A percentile compares a stretch with the other conserved stretches of the same genome.
Conservation (phyloP, 2,888 invertebrate species). For the Crossocerus cetratus region DNA sequence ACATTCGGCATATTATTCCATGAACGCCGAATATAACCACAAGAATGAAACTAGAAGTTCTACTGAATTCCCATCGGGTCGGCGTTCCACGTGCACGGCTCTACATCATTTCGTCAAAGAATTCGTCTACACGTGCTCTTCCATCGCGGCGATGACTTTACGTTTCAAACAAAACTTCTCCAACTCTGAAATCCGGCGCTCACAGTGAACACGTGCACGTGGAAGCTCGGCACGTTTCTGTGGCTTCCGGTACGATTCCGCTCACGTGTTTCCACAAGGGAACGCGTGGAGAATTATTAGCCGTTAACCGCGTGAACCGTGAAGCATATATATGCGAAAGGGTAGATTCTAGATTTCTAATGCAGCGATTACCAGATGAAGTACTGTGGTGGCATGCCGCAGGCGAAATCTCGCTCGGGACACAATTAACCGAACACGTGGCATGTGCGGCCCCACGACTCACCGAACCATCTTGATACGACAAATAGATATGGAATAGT, state of each 20-base stretch:
- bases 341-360: too few relatives aligned
- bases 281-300: neutral
- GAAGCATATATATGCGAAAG: too few relatives aligned
- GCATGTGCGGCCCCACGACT: neutral
- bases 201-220: neutral
- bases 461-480: too few relatives aligned
- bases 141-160: too few relatives aligned
- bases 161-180: too few relatives aligned
- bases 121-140: too few relatives aligned
- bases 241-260: neutral
- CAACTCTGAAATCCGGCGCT: too few relatives aligned
- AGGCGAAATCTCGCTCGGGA: neutral
- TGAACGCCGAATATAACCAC: neutral
- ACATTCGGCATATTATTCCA: neutral
- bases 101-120: neutral
- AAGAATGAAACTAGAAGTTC: neutral
- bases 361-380: neutral
- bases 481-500: too few relatives aligned
- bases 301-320: neutral
- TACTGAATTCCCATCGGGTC: neutral
- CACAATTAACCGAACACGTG: neutral
- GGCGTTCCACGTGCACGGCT: neutral
- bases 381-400: neutral
- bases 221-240: neutral
- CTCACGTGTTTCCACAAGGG: constrained; percentile 3